These are phyloP conservation scores for Esox masquinongy DNA, from an alignment of 2,797 vertebrate species.

Conservation along the genomic window DNA sequence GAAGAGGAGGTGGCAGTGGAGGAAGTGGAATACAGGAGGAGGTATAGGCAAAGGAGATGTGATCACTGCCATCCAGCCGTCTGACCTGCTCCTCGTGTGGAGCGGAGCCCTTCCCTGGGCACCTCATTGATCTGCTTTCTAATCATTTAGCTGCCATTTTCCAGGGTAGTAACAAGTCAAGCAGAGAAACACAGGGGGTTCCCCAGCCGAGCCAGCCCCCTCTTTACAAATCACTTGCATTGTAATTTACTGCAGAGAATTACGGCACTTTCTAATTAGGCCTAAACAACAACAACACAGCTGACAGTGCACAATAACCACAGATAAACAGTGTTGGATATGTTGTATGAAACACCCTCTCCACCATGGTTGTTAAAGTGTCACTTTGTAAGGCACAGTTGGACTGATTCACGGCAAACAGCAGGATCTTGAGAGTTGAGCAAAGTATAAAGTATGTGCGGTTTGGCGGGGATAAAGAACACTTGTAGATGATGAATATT, in stretches of 20 bases:
- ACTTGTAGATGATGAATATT: constrained; percentile 35
- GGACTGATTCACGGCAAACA: neutral
- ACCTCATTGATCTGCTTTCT: constrained; percentile 45
- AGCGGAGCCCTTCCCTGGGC: neutral
- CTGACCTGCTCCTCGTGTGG: constrained; percentile 11
- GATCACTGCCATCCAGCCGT: constrained; percentile 45
- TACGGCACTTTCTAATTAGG: constrained; percentile 45
- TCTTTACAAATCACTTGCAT: constrained; percentile 44
- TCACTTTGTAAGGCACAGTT: constrained; percentile 2
- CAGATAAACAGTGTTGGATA: neutral
- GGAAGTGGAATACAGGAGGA: neutral
- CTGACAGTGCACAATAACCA: constrained; percentile 1
- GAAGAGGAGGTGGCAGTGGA: neutral
- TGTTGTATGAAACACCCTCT: neutral
- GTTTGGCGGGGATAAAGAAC: constrained; percentile 34
- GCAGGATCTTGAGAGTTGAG: neutral
- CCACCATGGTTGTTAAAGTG: neutral
- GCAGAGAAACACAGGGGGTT: constrained; percentile 38
- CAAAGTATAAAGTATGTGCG: constrained; percentile 16
- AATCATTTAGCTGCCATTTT: constrained; percentile 59
- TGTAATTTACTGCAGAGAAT: constrained; percentile 51
- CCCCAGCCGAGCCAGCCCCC: constrained; percentile 15
- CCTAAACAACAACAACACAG: constrained; percentile 17
- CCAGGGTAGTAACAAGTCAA: constrained; percentile 45
- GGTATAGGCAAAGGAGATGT: neutral